Evolutionary conservation across 2,113 vertebrate genomes (phyloP), one percentile per base, ranked within the genome.

Genomic region (Oreotrochilus melanogaster): DNA sequence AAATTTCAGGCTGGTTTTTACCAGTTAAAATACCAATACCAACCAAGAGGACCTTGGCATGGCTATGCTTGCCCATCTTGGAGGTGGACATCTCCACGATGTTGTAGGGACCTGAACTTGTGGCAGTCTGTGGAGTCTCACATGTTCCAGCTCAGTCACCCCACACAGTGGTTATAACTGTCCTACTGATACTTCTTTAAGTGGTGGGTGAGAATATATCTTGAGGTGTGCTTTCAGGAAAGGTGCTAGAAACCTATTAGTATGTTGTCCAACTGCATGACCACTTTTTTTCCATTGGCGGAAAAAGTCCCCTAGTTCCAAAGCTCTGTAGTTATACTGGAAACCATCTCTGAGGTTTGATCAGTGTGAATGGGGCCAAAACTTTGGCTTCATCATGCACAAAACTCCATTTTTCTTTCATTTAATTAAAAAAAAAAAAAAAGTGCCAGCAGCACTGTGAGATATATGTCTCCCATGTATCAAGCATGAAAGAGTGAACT

Each of bases 51-150:
- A 99, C 99, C 99, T 99, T 99, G 86, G 99, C 99, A 88, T 99
- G 99, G 51, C 99, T 99, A 65, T 99, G 99, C 96, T 99, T 99
- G 92, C 99, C 99, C 17, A 99, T 99, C 96, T 99, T 99, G 95
- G 99, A 99, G 86, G 99, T 99, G 88, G 98, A 99, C 99, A 99
- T 99, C 97, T 99, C 99, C 50, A 99, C 99, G 84, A 99, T 99
- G 97, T 99, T 99, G 98, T 99, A 99, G 67, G 99, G 99, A 39
- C 39, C 39, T 33, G 25, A 83, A n/a, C 19, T 56, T 43, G 11
- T 54, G 53, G 10, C 65, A 54, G 12, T 61, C 42, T 62, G 60
- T 39, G 30, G n/a, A 10, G n/a, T 78, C 65, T 66, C 61, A 47
- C 42, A 18, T 42, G n/a, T 35, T 54, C 71, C 56, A 56, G 14